These are phyloP conservation scores for Erpetoichthys calabaricus DNA, from an alignment of 2,797 vertebrate species.

Conservation along the genomic window DNA sequence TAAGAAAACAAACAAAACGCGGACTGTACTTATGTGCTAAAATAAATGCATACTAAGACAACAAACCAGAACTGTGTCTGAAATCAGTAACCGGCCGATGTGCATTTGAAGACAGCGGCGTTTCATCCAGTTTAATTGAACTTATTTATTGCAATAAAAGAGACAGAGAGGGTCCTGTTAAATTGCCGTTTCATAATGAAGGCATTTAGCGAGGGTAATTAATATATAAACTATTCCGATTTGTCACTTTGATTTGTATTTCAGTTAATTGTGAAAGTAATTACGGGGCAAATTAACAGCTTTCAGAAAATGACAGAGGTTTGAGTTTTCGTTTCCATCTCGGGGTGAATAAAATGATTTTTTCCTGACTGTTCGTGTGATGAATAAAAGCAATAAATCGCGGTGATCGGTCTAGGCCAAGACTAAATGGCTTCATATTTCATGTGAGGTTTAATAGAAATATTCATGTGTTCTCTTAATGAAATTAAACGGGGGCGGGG, in stretches of 20 bases:
- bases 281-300: slow-evolving; percentile 92
- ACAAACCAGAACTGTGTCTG: slow-evolving; percentile 33
- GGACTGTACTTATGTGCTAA: slow-evolving; percentile 11
- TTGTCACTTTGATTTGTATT: slow-evolving; percentile 98
- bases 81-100: slow-evolving; percentile 21
- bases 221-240: slow-evolving; percentile 93
- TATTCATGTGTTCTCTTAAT: slow-evolving; percentile 95
- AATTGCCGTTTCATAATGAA: slow-evolving; percentile 93
- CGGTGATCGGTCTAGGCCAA: slow-evolving; percentile 88
- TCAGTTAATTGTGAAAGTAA: slow-evolving; percentile 98
- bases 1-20: slow-evolving; percentile 13
- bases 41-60: slow-evolving; percentile 27
- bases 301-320: slow-evolving; percentile 82
- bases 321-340: slow-evolving; percentile 77
- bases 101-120: slow-evolving; percentile 22
- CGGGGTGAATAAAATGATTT: slow-evolving; percentile 83
- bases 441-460: slow-evolving; percentile 96
- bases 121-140: slow-evolving; percentile 25
- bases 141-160: slow-evolving; percentile 77
- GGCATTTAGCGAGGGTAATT: slow-evolving; percentile 86
- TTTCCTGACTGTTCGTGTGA: slow-evolving; percentile 83
- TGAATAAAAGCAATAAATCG: slow-evolving; percentile 97
- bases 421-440: slow-evolving; percentile 99
- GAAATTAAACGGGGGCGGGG: slow-evolving; percentile 85
- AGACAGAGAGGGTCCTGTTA: slow-evolving; percentile 67